These are phyloP conservation scores for Austrolebias charrua DNA, from an alignment of 2,797 vertebrate genomes.

Conservation along the genomic window DNA sequence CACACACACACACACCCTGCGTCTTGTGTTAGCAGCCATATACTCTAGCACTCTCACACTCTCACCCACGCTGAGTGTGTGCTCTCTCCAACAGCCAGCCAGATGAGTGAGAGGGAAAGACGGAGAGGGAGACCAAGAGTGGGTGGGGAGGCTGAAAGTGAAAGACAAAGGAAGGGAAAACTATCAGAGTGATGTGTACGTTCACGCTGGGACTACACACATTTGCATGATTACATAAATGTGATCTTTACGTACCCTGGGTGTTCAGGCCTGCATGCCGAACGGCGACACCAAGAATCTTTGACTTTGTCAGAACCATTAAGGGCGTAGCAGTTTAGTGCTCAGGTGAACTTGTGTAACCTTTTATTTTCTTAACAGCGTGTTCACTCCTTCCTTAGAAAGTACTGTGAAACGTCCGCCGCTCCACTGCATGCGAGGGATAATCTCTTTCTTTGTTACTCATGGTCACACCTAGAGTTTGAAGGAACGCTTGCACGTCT, in stretches of 20 bases:
- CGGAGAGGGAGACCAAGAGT: conserved; percentile 51
- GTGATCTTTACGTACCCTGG: not conserved
- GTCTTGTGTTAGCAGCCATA: conserved; percentile 73
- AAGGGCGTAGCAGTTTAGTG: conserved; percentile 3
- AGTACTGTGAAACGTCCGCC: conserved; percentile 19
- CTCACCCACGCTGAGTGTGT: conserved; percentile 70
- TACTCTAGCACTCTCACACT: conserved; percentile 72
- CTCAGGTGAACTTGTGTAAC: conserved; percentile 12
- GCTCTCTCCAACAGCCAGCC: conserved; percentile 62
- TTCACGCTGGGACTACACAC: conserved; percentile 32
- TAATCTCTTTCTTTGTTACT: conserved; percentile 16
- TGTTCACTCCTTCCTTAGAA: conserved; percentile 15
- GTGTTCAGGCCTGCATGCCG: not conserved
- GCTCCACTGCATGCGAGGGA: conserved; percentile 14
- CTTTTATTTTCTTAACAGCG: conserved; percentile 4
- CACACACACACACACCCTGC: conserved; percentile 51
- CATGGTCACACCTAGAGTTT: conserved; percentile 25
- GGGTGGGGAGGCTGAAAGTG: conserved; percentile 56
- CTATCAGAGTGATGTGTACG: conserved; percentile 44
- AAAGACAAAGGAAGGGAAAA: conserved; percentile 58
- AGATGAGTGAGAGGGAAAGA: conserved; percentile 69
- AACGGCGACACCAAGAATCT: not conserved
- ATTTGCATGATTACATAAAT: conserved; percentile 47
- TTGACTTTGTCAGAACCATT: not conserved
- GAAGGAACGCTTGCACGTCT: conserved; percentile 23